A percentile compares a stretch with the other conserved stretches of the same genome.
Evolutionary conservation across 2,888 invertebrate species (phyloP).

Genomic region (Nephrotoma guestfalica): DNA sequence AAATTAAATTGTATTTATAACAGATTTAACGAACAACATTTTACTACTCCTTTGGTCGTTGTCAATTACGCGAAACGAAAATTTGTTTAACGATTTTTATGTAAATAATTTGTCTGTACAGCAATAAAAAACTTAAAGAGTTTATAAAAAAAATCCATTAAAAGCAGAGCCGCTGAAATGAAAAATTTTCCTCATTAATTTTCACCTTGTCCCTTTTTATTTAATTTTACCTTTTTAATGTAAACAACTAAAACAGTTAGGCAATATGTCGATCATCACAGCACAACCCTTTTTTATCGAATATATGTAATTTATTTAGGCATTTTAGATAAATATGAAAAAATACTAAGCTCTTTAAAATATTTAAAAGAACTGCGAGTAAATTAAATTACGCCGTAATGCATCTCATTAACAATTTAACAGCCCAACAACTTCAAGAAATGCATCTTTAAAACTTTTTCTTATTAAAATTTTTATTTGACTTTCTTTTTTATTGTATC

Average conservation of each 20-base stretch:
- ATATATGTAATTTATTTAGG: no score
- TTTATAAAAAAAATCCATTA: background rate
- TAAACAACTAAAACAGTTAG: no score
- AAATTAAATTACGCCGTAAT: no score
- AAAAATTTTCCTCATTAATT: background rate
- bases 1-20: background rate
- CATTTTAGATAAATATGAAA: no score
- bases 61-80: background rate
- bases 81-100: background rate
- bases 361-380: no score
- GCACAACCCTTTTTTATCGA: no score
- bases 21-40: background rate
- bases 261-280: no score
- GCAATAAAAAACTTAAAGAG: background rate
- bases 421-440: background rate
- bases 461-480: background rate
- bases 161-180: background rate
- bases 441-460: background rate
- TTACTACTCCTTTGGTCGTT: background rate
- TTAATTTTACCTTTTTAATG: background rate
- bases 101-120: background rate
- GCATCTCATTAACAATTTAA: no score
- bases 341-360: no score
- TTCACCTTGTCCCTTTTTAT: background rate
- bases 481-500: background rate